Percentiles rank a stretch among this genome's conserved stretches.
These are phyloP conservation scores for Aelia acuminata DNA, from an alignment of 2,888 invertebrate species.

Conservation along the genomic window DNA sequence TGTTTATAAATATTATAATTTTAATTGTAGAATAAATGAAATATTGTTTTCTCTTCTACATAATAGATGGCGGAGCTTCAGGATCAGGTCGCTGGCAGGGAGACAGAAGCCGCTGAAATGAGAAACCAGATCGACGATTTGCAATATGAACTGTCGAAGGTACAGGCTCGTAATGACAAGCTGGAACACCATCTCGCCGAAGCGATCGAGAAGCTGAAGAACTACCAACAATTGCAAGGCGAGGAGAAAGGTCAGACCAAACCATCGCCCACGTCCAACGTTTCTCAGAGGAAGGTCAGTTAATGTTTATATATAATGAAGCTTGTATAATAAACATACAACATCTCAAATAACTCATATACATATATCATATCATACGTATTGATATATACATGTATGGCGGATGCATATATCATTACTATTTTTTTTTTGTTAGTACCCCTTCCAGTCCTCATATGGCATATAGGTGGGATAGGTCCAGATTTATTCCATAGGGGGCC, in stretches of 20 bases:
- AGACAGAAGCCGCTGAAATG: conserved; percentile 94
- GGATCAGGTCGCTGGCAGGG: conserved; percentile 89
- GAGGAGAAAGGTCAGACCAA: conserved; percentile 74
- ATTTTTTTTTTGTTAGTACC: no score
- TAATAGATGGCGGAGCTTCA: conserved; percentile 87
- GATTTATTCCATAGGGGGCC: no score
- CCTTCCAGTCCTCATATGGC: no score
- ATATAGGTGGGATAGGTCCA: no score
- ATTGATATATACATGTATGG: no score
- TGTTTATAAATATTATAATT: no score
- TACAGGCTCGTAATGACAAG: conserved; percentile 89
- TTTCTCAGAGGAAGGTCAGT: conserved; percentile 74
- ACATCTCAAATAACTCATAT: no score
- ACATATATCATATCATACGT: no score
- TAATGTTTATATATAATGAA: neutral
- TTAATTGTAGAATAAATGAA: neutral
- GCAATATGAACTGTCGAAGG: conserved; percentile 91
- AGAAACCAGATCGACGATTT: conserved; percentile 97
- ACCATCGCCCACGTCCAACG: conserved; percentile 70
- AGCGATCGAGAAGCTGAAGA: conserved; percentile 91
- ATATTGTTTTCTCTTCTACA: neutral
- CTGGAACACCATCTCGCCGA: conserved; percentile 93
- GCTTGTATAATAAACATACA: no score
- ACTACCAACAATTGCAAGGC: conserved; percentile 85
- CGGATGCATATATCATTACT: no score